Percentiles rank a stretch among this genome's conserved stretches.
Conservation (phyloP, 2,888 invertebrate genomes). For the Euphydryas editha region DNA sequence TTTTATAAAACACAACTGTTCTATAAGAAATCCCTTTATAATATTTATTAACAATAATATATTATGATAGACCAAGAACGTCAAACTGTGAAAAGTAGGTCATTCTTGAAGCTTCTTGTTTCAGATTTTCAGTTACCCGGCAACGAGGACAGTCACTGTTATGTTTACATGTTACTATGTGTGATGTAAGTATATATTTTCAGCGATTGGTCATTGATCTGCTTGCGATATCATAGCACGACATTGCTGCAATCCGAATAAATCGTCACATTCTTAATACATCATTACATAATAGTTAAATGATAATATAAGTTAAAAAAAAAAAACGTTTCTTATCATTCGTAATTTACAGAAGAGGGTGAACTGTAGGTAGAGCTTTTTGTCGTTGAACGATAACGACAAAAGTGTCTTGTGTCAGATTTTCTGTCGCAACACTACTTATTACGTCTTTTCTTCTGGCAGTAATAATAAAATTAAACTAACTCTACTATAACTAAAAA, state of each 20-base stretch:
- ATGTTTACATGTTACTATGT: slow-evolving; percentile 14
- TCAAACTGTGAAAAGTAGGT: slow-evolving; percentile 32
- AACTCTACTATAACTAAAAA: too few relatives aligned
- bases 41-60: slow-evolving; percentile 9
- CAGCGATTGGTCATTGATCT: background rate
- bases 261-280: background rate
- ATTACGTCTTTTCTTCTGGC: too few relatives aligned
- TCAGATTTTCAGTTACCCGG: slow-evolving; percentile 52
- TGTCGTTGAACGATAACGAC: too few relatives aligned
- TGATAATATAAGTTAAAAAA: too few relatives aligned
- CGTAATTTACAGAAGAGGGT: too few relatives aligned
- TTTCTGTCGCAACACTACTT: too few relatives aligned
- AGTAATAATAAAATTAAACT: too few relatives aligned
- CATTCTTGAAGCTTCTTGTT: slow-evolving; percentile 32
- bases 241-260: too few relatives aligned
- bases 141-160: slow-evolving; percentile 38
- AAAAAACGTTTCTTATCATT: too few relatives aligned
- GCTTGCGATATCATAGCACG: background rate
- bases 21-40: background rate
- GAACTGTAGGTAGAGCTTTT: too few relatives aligned
- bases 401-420: too few relatives aligned
- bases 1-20: background rate
- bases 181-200: background rate
- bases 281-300: background rate
- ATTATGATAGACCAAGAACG: slow-evolving; percentile 11